Conservation (phyloP, 2,113 vertebrate genomes). For the Myiagra hebetior region DNA sequence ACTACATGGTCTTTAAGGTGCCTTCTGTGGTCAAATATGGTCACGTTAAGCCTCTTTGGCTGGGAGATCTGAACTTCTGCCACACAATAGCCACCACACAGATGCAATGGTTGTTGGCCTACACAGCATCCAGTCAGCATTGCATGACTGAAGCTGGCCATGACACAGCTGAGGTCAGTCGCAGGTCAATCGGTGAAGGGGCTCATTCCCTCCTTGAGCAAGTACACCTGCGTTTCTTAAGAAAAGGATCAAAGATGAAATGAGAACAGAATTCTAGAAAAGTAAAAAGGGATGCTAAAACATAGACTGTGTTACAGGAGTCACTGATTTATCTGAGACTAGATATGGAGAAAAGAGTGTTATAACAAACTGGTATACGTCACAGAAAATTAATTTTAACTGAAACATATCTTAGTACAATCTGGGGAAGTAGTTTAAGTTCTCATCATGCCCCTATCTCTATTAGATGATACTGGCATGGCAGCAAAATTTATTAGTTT, state of each 20-base stretch:
- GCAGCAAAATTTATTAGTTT: not conserved
- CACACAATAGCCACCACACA: not conserved
- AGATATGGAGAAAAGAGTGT: not conserved
- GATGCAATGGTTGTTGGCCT: not conserved
- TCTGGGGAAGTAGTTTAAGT: not conserved
- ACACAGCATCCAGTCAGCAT: not conserved
- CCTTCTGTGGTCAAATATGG: not conserved
- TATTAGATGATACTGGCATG: not conserved
- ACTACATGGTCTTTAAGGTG: no score
- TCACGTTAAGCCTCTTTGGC: not conserved
- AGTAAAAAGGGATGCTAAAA: not conserved
- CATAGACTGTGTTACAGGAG: not conserved
- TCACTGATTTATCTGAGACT: not conserved
- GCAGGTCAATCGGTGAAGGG: not conserved
- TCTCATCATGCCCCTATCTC: not conserved
- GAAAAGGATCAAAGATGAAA: not conserved
- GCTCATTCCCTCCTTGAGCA: not conserved
- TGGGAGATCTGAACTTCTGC: not conserved
- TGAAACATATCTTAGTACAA: not conserved
- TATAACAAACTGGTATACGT: not conserved
- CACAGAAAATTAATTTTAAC: not conserved
- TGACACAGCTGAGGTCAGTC: not conserved
- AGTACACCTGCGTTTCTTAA: not conserved
- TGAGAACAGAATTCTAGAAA: not conserved
- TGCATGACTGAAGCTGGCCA: not conserved